These are phyloP conservation scores for Bovichtus variegatus DNA, from an alignment of 2,797 vertebrate species.

Conservation along the genomic window DNA sequence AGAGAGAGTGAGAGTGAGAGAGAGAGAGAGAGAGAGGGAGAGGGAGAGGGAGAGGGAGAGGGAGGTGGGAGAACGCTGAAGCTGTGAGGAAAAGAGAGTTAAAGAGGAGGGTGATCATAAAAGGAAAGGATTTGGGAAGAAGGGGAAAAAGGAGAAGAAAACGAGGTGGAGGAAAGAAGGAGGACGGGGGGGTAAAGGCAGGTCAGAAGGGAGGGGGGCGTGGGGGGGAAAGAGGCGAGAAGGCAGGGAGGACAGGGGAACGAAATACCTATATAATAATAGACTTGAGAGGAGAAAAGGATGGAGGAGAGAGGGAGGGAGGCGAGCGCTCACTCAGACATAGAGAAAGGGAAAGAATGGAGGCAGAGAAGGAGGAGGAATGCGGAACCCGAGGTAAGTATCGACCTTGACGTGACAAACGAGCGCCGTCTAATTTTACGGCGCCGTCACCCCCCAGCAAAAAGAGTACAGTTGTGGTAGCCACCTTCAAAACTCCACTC, in stretches of 20 bases:
- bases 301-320: conserved; percentile 40
- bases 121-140: conserved; percentile 32
- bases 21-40: no score
- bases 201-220: conserved; percentile 2
- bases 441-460: conserved; percentile 46
- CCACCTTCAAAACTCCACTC: conserved; percentile 76
- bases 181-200: conserved; percentile 1
- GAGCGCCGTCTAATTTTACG: conserved; percentile 73
- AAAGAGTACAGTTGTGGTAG: conserved; percentile 51
- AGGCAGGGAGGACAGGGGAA: conserved; percentile 16
- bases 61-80: conserved; percentile 13
- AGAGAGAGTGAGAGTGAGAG: no score
- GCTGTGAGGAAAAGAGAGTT: conserved; percentile 34
- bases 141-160: neutral
- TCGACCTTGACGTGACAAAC: conserved; percentile 82
- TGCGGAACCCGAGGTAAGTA: conserved; percentile 64
- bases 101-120: conserved; percentile 43
- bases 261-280: conserved; percentile 47
- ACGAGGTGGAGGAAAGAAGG: neutral
- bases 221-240: neutral
- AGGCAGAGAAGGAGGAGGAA: conserved; percentile 54
- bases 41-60: neutral
- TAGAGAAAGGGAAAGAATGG: conserved; percentile 36
- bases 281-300: conserved; percentile 38
- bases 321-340: conserved; percentile 50